Evolutionary conservation across 2,113 vertebrate genomes (phyloP).

Genomic region (Coturnix japonica): DNA sequence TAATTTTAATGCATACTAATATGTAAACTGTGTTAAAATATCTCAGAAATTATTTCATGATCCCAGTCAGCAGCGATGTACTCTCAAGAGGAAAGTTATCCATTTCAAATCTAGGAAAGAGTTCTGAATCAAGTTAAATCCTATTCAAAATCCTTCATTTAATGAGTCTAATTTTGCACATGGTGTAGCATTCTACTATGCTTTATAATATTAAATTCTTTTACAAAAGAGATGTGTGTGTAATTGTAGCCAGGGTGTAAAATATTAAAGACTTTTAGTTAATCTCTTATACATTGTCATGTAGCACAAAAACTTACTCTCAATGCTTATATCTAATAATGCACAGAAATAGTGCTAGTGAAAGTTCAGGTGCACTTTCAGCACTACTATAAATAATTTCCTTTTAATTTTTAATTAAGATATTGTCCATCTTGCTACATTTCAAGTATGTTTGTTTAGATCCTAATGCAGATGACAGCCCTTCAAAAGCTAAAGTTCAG

Average conservation of each 20-base stretch:
- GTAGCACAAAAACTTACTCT: neutral
- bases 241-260: neutral
- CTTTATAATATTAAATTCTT: neutral
- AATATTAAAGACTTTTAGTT: neutral
- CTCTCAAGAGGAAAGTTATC: neutral
- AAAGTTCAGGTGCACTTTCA: neutral
- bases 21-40: neutral
- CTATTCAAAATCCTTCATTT: neutral
- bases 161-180: neutral
- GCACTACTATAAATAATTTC: neutral
- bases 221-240: neutral
- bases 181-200: neutral
- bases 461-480: neutral
- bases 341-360: neutral
- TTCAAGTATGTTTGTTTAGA: slow-evolving; percentile 27
- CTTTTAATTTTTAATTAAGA: neutral
- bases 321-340: neutral
- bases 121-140: neutral
- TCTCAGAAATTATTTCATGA: neutral
- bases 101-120: neutral
- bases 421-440: neutral
- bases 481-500: slow-evolving; percentile 44
- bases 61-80: neutral
- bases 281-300: neutral
- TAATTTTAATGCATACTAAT: neutral